Evolutionary conservation across 2,888 invertebrate species (phyloP), one percentile per base, ranked within the genome.

Genomic region (Unio delphinus): DNA sequence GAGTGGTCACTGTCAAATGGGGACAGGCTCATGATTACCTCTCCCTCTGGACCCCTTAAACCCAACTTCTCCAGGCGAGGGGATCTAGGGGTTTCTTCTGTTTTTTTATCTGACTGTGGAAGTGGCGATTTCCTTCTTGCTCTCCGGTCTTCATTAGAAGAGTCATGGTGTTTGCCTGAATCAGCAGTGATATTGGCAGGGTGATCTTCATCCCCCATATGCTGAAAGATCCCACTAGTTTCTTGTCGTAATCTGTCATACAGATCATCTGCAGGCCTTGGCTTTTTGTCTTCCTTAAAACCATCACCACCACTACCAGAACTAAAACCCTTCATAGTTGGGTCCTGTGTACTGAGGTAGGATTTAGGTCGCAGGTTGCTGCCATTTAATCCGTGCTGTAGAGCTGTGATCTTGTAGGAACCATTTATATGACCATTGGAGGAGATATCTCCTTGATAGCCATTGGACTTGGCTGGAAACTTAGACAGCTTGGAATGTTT

Each of bases 221-320:
- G 79, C 4, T 74, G 71, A 67, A 86, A 80, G 26, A 79, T 80
- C 8, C 76, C 81, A 57, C 80, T 80, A 4, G 86, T 83, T 56
- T 83, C 81, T 28, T 79, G 80, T 28, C 83, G 63, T 55, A 85
- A 76, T 23, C 80, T 73, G 59, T 83, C 80, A 60, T 85, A 85
- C 8, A 85, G 66, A 45, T 85, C 84, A 69, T 86, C 86, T 15
- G 45, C 45, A 45, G 80, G 75, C 23, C 72, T 74, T n/a, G 72
- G 63, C 61, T 76, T 73, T 3, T 72, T 68, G 26, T 68, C 69
- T 54, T 76, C 74, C 28, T 78, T 73, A 17, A 73, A 72, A 6
- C 74, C 72, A 17, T 82, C 79, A 8, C 45, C 45, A 45, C 45
- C 45, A 45, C 75, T 68, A 54, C 45, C 45, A 45, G 3, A 11